Evolutionary conservation across 2,113 vertebrate species (phyloP).

Genomic region (Eptatretus burgeri): DNA sequence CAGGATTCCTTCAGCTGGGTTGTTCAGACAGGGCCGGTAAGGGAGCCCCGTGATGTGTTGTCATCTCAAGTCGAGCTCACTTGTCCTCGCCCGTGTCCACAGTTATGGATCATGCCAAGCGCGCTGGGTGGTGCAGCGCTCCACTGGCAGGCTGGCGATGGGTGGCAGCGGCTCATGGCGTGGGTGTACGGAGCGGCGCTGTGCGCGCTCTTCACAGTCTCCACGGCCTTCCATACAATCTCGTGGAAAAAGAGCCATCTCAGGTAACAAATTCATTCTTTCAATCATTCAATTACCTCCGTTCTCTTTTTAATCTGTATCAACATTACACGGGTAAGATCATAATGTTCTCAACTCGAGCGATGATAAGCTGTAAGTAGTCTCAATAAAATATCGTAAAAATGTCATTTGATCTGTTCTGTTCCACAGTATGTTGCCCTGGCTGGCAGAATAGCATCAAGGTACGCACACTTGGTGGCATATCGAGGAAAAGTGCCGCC

Average conservation of each 20-base stretch:
- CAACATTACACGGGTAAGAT: too few species aligned
- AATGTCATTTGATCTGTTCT: too few species aligned
- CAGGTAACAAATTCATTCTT: constrained; percentile 18
- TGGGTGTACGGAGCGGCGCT: constrained; percentile 71
- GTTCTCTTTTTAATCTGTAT: too few species aligned
- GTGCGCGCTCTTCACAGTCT: constrained; percentile 66
- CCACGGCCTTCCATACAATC: constrained; percentile 68
- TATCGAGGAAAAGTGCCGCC: too few species aligned
- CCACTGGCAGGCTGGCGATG: constrained; percentile 45
- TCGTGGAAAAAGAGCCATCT: constrained; percentile 88
- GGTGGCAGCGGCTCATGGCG: constrained; percentile 56
- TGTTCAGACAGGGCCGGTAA: not conserved
- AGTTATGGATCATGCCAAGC: constrained; percentile 77
- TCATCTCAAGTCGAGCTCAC: not conserved
- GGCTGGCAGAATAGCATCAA: too few species aligned
- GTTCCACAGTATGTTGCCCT: too few species aligned
- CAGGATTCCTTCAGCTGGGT: not conserved
- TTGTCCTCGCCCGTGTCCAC: constrained; percentile 6
- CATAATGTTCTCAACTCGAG: too few species aligned
- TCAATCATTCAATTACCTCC: too few species aligned
- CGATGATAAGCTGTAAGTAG: too few species aligned
- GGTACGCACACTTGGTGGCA: too few species aligned
- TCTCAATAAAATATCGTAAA: too few species aligned
- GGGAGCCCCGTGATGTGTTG: not conserved
- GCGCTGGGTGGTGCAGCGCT: constrained; percentile 54